Evolutionary conservation across 2,113 vertebrate genomes (phyloP).

Genomic region (Ploceus nigricollis): DNA sequence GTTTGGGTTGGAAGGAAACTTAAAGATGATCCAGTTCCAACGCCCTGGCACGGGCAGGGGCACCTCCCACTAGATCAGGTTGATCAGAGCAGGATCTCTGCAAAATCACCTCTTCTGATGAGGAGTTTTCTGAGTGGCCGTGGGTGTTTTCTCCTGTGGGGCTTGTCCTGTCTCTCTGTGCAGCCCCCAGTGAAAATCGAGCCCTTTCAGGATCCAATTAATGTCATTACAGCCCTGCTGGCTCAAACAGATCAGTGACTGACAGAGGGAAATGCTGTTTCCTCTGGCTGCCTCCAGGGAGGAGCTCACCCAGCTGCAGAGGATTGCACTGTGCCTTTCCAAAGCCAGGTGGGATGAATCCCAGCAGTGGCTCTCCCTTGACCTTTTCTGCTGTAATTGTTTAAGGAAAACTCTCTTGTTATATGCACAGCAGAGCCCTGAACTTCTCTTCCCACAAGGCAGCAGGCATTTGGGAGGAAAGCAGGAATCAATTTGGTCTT

Average conservation of each 20-base stretch:
- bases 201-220: neutral
- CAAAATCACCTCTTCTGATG: neutral
- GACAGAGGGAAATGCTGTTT: neutral
- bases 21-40: neutral
- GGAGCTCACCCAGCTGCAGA: neutral
- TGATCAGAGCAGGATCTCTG: neutral
- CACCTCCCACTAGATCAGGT: neutral
- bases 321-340: neutral
- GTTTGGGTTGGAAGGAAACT: neutral
- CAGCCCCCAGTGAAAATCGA: neutral
- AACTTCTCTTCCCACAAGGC: neutral
- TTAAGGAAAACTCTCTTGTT: neutral
- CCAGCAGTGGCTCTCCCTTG: neutral
- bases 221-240: neutral
- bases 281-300: neutral
- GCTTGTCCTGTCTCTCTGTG: neutral
- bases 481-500: neutral
- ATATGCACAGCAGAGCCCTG: neutral
- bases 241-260: neutral
- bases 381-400: neutral
- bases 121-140: neutral
- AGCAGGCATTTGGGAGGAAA: neutral
- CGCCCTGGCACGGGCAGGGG: neutral
- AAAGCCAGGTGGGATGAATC: neutral
- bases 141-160: neutral